A percentile compares a stretch with the other conserved stretches of the same genome.
Conservation (phyloP, 2,797 vertebrate genomes). For the Cryptoblepharus egeriae region DNA sequence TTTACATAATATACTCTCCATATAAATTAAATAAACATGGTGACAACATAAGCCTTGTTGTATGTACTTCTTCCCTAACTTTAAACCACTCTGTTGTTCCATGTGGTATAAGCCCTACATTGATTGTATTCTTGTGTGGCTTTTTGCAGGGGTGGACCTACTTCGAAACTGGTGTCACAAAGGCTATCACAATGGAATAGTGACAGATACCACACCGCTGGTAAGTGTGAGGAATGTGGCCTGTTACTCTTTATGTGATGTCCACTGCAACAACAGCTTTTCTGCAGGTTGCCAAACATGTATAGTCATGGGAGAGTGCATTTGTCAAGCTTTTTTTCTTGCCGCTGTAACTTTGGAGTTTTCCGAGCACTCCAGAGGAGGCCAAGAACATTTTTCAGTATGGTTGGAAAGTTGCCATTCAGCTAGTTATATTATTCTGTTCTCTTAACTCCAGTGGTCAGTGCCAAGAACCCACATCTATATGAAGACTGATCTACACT, state of each 20-base stretch:
- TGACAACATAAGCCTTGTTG: too few relatives aligned
- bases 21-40: too few relatives aligned
- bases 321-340: not conserved
- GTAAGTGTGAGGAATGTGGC: conserved; percentile 62
- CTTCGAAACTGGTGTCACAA: conserved; percentile 83
- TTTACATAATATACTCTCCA: too few relatives aligned
- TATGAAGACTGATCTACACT: conserved; percentile 51
- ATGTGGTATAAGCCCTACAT: too few relatives aligned
- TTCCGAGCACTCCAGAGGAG: not conserved
- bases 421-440: conserved; percentile 17
- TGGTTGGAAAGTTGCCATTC: not conserved
- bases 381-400: not conserved
- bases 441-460: conserved; percentile 71
- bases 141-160: conserved; percentile 79
- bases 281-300: not conserved
- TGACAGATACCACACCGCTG: conserved; percentile 70
- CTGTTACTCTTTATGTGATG: not conserved
- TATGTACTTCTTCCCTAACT: too few relatives aligned
- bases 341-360: not conserved
- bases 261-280: not conserved
- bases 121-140: not conserved
- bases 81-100: too few relatives aligned
- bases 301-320: not conserved
- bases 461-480: conserved; percentile 68
- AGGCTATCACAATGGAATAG: conserved; percentile 79